Base-by-base conservation (phyloP, 2,797 vertebrate species). In the Neosilurus hyrtlii region DNA sequence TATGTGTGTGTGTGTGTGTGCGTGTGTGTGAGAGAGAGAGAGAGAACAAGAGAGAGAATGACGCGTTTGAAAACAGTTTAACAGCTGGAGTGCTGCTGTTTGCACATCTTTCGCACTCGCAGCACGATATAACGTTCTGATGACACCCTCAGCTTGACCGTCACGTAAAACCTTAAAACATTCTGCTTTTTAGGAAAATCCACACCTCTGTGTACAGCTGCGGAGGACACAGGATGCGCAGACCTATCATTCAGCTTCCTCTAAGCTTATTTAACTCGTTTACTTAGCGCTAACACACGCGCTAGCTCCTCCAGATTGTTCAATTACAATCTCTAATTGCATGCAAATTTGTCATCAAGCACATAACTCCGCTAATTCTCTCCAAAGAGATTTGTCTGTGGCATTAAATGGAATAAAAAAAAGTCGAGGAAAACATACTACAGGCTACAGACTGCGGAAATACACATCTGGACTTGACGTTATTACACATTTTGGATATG, bases 281-380 rank as follows among this genome's bases (percentile, higher is more conserved):
- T 80, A 80, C 71, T 82, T 65, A 65, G 54, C 20, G 59, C 43
- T 57, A 79, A 30, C 70, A 78, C 82, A 74, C 75, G 72, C 72
- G 2, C 62, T 20, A 54, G 56, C 73, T 81, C 67, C 37, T 80
- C 82, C 82, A 73, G 73, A 84, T 81, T 84, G 85, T 81, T 81
- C 82, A 81, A 83, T 84, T 86, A 83, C 79, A 74, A 71, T 57
- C 72, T 78, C 82, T 86, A 86, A 86, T 86, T 84, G 82, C 82
- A 59, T 86, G 85, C 73, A 83, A 84, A 86, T 83, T 82, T 86
- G 79, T 78, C 71, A 86, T 86, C 82, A 83, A 84, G 78, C 59
- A 37, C 82, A 54, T 81, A 81, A 83, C 76, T 86, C 74, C 56
- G 63, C 79, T 86, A 81, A 86, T 84, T 84, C 79, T 56, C 79